Conservation (phyloP, 2,888 invertebrate species). For the Acanthosepion pharaonis region DNA sequence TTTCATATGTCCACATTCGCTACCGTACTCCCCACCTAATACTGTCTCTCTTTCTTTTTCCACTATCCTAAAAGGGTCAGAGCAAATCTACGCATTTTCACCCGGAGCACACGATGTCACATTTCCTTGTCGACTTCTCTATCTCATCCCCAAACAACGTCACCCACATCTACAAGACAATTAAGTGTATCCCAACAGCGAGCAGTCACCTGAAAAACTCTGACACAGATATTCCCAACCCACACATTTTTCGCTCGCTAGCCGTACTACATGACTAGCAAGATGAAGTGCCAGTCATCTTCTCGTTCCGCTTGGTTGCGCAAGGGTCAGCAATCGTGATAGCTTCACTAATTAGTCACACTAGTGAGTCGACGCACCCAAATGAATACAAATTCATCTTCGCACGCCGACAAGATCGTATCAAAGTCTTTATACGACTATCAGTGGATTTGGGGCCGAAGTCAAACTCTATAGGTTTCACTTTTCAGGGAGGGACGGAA, state of each 20-base stretch:
- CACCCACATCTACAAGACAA: neutral
- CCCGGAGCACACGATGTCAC: neutral
- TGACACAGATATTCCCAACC: neutral
- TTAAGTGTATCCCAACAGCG: neutral
- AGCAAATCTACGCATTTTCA: neutral
- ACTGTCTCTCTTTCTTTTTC: too few species aligned
- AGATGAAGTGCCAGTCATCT: conserved; percentile 4
- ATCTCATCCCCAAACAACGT: neutral
- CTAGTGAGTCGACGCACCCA: neutral
- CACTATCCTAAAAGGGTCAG: neutral
- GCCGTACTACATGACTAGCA: neutral
- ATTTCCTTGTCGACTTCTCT: neutral
- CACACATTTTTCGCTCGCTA: neutral
- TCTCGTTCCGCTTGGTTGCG: neutral
- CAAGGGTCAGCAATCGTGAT: neutral
- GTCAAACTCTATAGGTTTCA: too few species aligned
- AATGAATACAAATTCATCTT: conserved; percentile 33
- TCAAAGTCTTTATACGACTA: neutral
- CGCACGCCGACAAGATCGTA: neutral
- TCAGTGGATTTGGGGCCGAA: neutral
- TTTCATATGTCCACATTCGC: too few species aligned
- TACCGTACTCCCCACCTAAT: too few species aligned
- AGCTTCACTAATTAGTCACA: conserved; percentile 12
- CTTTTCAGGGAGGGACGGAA: too few species aligned
- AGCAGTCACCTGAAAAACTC: neutral